Percentiles rank a stretch among this genome's conserved stretches.
Conservation (phyloP, 2,113 vertebrate species). For the Dipodomys spectabilis region DNA sequence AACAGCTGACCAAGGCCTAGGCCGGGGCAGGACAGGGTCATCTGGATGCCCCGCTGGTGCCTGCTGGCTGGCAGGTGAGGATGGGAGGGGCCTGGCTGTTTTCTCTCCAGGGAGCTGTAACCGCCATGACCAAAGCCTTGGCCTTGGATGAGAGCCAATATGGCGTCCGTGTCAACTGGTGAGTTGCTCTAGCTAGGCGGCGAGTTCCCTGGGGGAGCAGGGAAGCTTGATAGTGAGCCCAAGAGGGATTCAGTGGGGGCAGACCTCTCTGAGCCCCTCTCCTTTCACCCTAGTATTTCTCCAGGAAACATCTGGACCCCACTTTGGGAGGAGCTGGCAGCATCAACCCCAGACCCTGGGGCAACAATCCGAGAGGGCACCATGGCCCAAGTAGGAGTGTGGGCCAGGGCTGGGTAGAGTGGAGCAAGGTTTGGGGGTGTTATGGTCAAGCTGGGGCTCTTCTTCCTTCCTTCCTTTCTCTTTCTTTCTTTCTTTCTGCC, state of each 20-base stretch:
- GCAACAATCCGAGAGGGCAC: slow-evolving; percentile 82
- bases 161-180: slow-evolving; percentile 91
- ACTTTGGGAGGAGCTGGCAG: slow-evolving; percentile 88
- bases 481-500: too few species aligned
- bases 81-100: fast-evolving
- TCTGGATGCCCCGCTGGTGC: not conserved
- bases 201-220: not conserved
- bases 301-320: slow-evolving; percentile 91
- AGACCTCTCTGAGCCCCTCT: not conserved
- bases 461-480: too few species aligned
- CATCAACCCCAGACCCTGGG: slow-evolving; percentile 74
- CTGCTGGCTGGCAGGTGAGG: not conserved
- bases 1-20: not conserved
- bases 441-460: not conserved
- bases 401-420: fast-evolving
- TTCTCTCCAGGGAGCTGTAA: slow-evolving; percentile 87
- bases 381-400: slow-evolving; percentile 83
- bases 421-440: too few species aligned
- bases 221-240: not conserved
- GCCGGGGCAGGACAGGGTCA: too few species aligned
- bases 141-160: slow-evolving; percentile 91
- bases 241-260: fast-evolving
- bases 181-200: not conserved
- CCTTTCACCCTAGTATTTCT: slow-evolving; percentile 85
- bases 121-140: slow-evolving; percentile 92